Percentiles rank a stretch among this genome's conserved stretches.
phyloP scores from a whole-genome alignment of 2,888 invertebrate species.

The Conchocele bisecta region DNA sequence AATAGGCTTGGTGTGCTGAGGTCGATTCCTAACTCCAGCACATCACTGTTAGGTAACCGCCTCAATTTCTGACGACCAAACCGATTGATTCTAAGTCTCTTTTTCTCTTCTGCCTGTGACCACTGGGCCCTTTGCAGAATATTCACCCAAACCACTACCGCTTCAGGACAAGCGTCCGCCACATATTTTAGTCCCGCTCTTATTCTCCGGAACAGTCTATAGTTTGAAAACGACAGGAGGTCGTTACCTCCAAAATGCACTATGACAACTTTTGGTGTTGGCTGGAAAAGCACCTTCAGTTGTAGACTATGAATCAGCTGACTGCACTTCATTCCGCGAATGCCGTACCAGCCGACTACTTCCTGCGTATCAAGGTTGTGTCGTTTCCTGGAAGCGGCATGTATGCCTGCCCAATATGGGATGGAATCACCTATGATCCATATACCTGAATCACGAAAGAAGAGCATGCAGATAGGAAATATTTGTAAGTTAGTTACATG shows the following conservation, averaged over 20 bases:
- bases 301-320: not conserved
- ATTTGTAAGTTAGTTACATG: no score
- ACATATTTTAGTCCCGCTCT: not conserved
- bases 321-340: not conserved
- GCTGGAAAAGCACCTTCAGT: not conserved
- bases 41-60: not conserved
- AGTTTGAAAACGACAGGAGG: not conserved
- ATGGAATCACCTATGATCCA: conserved; percentile 35
- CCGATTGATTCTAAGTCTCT: not conserved
- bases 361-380: no score
- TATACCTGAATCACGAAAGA: no score
- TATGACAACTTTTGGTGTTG: not conserved
- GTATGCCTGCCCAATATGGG: conserved; percentile 28
- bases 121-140: not conserved
- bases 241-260: not conserved
- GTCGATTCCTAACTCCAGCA: not conserved
- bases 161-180: not conserved
- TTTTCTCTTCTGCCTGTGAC: not conserved
- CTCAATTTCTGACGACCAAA: not conserved
- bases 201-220: not conserved
- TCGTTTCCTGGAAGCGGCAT: not conserved
- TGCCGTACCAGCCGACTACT: not conserved
- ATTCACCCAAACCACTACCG: not conserved
- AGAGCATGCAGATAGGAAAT: no score
- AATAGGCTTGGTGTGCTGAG: not conserved